A percentile compares a stretch with the other conserved stretches of the same genome.
phyloP scores from a whole-genome alignment of 1,140 invertebrate species.

The Leptopilina clavipes region DNA sequence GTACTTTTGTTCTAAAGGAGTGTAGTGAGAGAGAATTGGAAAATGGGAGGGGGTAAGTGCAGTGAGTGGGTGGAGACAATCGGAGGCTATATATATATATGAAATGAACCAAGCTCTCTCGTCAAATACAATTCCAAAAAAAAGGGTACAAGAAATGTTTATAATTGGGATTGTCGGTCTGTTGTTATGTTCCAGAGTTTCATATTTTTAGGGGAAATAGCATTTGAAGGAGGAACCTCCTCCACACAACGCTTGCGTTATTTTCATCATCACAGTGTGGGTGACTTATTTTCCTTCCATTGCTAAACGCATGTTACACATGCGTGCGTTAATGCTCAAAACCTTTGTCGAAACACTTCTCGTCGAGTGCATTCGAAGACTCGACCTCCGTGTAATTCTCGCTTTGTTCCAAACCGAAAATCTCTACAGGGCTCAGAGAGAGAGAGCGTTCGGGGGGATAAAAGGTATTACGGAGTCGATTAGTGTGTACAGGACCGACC shows the following conservation, averaged over 20 bases:
- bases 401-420: conserved; percentile 50
- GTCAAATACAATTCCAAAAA: conserved; percentile 62
- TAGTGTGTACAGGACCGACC: neutral
- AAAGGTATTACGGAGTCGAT: conserved; percentile 18
- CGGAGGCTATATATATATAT: conserved; percentile 47
- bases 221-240: conserved; percentile 40
- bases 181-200: conserved; percentile 50
- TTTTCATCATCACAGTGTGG: conserved; percentile 35
- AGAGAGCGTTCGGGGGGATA: neutral
- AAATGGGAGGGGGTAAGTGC: conserved; percentile 42
- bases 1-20: conserved; percentile 62
- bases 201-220: conserved; percentile 49
- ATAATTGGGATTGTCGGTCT: conserved; percentile 70
- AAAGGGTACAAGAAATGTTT: conserved; percentile 68
- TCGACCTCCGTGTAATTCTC: conserved; percentile 43
- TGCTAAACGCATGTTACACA: neutral
- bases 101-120: conserved; percentile 46
- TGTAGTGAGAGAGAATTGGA: conserved; percentile 41
- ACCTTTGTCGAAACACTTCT: conserved; percentile 52
- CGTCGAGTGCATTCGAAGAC: conserved; percentile 26
- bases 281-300: neutral
- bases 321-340: conserved; percentile 42
- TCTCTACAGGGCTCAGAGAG: conserved; percentile 42
- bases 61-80: conserved; percentile 45
- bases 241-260: conserved; percentile 37